Base-by-base conservation (phyloP, 2,888 invertebrate species). In the Cerastis rubricosa region DNA sequence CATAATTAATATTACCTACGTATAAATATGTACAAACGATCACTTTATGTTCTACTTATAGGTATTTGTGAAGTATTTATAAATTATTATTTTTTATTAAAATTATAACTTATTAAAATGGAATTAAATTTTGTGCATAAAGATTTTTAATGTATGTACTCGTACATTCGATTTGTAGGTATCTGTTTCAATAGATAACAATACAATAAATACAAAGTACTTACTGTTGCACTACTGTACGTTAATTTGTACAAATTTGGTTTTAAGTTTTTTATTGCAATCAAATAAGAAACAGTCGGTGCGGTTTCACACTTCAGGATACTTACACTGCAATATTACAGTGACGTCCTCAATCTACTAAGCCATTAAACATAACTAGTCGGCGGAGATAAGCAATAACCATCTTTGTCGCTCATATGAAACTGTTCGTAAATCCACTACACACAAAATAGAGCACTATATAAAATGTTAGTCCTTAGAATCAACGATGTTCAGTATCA, bases 1-100 rank as follows among this genome's bases (percentile, higher is more conserved):
- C 70, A 63, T 29, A 45, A 22, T 47, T 80, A 40, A 29, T 80
- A 51, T 57, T 54, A n/a, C n/a, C n/a, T n/a, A 69, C 12, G 25
- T 69, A 57, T 35, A n/a, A 57, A 54, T 78, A 78, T 78, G 35
- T 84, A 82, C 65, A 65, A 59, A 74, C 43, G 69, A 71, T 61
- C 9, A 57, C 22, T 68, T 9, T 19, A 45, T 43, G 22, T 61
- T 67, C 14, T 64, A 71, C 45, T 12, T 40, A 61, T 35, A 35
- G 35, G 35, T 35, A 67, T 51, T 45, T 59, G 47, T 22, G n/a
- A 74, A 71, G 64, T 59, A 49, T 66, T 59, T 54, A 74, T 79
- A 82, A 74, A 84, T 83, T 61, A 74, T 65, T 1, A 45, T 68
- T 59, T 54, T 43, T 61, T 25, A 7, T 17, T 9, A 4, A 14